phyloP scores from a whole-genome alignment of 2,113 vertebrate genomes.

The Istiophorus platypterus region DNA sequence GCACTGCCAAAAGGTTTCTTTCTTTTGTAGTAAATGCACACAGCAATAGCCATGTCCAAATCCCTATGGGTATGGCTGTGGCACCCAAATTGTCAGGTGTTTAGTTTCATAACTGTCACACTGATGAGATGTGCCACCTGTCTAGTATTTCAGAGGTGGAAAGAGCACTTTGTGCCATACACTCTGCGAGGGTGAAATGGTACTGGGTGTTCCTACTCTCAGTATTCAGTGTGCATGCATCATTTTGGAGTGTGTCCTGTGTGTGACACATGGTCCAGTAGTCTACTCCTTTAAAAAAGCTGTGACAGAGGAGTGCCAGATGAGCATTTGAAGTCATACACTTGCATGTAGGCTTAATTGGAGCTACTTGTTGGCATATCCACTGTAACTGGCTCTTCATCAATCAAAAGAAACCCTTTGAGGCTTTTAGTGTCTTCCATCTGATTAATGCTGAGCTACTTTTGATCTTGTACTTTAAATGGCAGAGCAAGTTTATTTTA shows the following conservation, averaged over 20 bases:
- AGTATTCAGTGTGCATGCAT: conserved; percentile 2
- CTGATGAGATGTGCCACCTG: conserved; percentile 56
- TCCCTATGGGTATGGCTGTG: conserved; percentile 31
- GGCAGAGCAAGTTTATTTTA: conserved; percentile 1
- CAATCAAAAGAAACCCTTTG: conserved; percentile 27
- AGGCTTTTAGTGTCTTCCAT: conserved; percentile 31
- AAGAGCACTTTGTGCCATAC: conserved; percentile 45
- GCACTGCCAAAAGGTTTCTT: conserved; percentile 41
- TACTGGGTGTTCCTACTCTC: conserved; percentile 24
- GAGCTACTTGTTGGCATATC: conserved; percentile 29
- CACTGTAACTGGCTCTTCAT: conserved; percentile 32
- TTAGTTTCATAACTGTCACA: conserved; percentile 56
- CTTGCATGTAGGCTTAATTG: conserved; percentile 31
- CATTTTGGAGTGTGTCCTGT: not conserved
- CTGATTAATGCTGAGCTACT: conserved; percentile 11
- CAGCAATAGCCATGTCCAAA: conserved; percentile 64
- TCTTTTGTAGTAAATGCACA: conserved; percentile 58
- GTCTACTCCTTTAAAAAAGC: conserved; percentile 24
- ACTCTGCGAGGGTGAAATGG: conserved; percentile 24
- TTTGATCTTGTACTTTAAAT: conserved; percentile 51
- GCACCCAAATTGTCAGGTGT: conserved; percentile 54
- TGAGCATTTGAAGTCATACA: conserved; percentile 12
- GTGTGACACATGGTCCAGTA: not conserved
- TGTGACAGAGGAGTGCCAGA: conserved; percentile 9
- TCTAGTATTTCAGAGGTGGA: conserved; percentile 64